These are phyloP conservation scores for Eptesicus fuscus DNA, from an alignment of 2,113 vertebrate species.

Conservation along the genomic window DNA sequence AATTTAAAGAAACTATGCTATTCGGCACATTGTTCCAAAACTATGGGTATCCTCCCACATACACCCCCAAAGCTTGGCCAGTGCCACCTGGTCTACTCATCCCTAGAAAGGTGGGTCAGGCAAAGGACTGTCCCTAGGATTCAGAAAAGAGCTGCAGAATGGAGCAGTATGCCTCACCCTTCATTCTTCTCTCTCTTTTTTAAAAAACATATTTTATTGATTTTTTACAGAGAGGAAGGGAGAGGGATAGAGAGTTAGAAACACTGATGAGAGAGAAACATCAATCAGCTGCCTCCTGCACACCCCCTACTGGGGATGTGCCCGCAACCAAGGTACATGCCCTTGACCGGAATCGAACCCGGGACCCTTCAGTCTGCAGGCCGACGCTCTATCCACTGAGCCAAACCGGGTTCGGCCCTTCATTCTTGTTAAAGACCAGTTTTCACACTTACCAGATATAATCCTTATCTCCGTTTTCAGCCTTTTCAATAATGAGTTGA, in stretches of 20 bases:
- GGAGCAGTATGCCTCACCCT: background rate
- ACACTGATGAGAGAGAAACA: too few relatives aligned
- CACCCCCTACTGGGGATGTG: too few relatives aligned
- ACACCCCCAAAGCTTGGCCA: background rate
- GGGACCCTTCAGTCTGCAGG: too few relatives aligned
- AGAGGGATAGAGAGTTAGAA: too few relatives aligned
- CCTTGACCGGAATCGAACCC: too few relatives aligned
- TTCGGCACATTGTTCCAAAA: background rate
- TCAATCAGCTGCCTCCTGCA: too few relatives aligned
- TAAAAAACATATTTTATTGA: too few relatives aligned
- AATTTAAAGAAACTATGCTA: background rate
- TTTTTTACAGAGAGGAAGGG: too few relatives aligned
- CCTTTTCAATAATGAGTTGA: constrained; percentile 98
- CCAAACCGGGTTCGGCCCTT: too few relatives aligned
- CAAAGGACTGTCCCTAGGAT: background rate
- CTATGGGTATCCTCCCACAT: background rate
- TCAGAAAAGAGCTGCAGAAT: background rate
- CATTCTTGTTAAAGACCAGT: background rate
- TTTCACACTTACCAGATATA: constrained; percentile 92
- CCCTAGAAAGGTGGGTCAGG: background rate
- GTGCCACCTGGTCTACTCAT: background rate
- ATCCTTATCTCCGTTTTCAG: constrained; percentile 95
- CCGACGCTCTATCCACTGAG: too few relatives aligned
- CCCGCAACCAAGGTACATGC: too few relatives aligned
- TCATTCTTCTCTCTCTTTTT: too few relatives aligned